Conservation (phyloP, 2,797 vertebrate genomes). For the Hydrocynus forskahlii region DNA sequence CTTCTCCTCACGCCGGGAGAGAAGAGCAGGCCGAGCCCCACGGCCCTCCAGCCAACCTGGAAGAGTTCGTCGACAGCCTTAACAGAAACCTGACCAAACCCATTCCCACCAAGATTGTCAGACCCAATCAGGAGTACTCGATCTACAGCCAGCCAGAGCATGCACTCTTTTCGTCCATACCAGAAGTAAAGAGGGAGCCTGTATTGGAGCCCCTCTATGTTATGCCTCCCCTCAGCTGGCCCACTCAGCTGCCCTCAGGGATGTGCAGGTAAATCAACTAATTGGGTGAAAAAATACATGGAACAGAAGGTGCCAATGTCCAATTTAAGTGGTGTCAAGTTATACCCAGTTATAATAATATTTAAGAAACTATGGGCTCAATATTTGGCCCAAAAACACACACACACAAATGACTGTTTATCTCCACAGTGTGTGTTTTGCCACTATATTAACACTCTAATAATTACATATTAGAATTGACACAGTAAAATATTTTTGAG, state of each 20-base stretch:
- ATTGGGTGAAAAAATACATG: neutral
- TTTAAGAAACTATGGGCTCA: too few species aligned
- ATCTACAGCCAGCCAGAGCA: slow-evolving; percentile 77
- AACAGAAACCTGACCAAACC: slow-evolving; percentile 75
- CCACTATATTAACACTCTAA: too few species aligned
- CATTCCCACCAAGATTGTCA: slow-evolving; percentile 79
- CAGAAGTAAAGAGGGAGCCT: slow-evolving; percentile 74
- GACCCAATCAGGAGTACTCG: slow-evolving; percentile 74
- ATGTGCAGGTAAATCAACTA: slow-evolving; percentile 70
- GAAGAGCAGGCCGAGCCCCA: slow-evolving; percentile 72
- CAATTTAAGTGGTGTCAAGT: neutral
- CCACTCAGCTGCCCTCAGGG: slow-evolving; percentile 79
- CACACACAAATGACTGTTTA: too few species aligned
- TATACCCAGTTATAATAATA: neutral
- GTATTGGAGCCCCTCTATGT: slow-evolving; percentile 79
- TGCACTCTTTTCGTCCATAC: slow-evolving; percentile 77
- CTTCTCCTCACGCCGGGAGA: slow-evolving; percentile 84
- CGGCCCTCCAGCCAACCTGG: slow-evolving; percentile 69
- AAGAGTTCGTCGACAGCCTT: slow-evolving; percentile 82
- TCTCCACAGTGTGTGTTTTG: too few species aligned
- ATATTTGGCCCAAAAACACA: too few species aligned
- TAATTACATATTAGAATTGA: too few species aligned
- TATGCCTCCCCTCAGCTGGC: slow-evolving; percentile 81
- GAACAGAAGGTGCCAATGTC: neutral
- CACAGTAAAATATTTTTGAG: too few species aligned